Percentiles rank a stretch among this genome's conserved stretches.
These are phyloP conservation scores for Andrena hattorfiana DNA, from an alignment of 2,888 invertebrate species.

Conservation along the genomic window DNA sequence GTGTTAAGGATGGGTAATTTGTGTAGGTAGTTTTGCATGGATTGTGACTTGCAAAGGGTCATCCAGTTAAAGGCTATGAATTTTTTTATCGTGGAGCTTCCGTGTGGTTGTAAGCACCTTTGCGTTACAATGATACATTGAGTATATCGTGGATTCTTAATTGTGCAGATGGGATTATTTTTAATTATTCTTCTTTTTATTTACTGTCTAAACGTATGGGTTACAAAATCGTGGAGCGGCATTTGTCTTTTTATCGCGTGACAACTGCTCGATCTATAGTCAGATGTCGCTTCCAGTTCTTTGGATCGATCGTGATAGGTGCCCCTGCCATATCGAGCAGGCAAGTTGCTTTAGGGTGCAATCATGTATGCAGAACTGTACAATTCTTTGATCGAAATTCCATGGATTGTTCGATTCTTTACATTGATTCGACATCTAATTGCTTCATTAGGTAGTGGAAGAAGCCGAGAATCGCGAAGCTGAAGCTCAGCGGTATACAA, in stretches of 20 bases:
- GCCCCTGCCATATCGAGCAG: neutral
- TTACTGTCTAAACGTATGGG: neutral
- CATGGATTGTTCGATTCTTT: neutral
- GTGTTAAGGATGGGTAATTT: too few species aligned
- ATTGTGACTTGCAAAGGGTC: too few species aligned
- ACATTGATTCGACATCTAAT: conserved; percentile 86
- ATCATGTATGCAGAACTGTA: conserved; percentile 10
- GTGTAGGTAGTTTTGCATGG: too few species aligned
- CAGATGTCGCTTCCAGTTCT: conserved; percentile 37
- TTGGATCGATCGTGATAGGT: neutral
- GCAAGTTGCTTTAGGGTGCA: conserved; percentile 1
- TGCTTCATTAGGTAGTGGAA: conserved; percentile 93
- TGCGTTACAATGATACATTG: too few species aligned
- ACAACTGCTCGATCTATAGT: conserved; percentile 2
- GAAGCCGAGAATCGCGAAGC: conserved; percentile 90
- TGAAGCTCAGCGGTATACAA: conserved; percentile 92
- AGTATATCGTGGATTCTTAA: too few species aligned
- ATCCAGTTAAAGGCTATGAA: too few species aligned
- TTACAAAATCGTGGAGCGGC: neutral
- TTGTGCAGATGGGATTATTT: too few species aligned
- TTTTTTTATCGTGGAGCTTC: too few species aligned
- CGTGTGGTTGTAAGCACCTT: too few species aligned
- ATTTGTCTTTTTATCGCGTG: neutral
- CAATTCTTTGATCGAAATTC: neutral
- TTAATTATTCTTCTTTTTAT: neutral